Evolutionary conservation across 2,797 vertebrate genomes (phyloP), one percentile per base, ranked within the genome.

Genomic region (Podarcis lilfordi): DNA sequence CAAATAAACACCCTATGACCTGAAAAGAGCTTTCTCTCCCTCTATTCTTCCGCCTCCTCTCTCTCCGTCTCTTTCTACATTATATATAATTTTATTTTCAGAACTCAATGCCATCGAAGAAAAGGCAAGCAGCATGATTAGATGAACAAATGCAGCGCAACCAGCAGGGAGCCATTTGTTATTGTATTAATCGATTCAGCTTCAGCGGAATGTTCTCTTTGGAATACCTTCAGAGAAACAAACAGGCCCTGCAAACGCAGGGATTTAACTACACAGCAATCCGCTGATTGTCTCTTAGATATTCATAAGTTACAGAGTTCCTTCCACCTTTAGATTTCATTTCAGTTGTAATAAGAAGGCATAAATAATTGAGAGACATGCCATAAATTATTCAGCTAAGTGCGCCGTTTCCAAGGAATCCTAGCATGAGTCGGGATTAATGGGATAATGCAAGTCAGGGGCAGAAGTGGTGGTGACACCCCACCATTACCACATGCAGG

Each of bases 301-400:
- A 96, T 90, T 94, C 90, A 29, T 90, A 95, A 95, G 90, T 69
- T 88, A 89, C 74, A 92, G 80, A 93, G 93, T 45, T 87, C 69
- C 92, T 92, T 93, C 94, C 86, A 94, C 91, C 95, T 95, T 95
- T 93, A 95, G 93, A 84, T 94, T 96, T 95, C 92, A 95, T 94
- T 95, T 92, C 87, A 88, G 94, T 93, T 96, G 95, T 95, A 95
- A 96, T 97, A 97, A 96, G 93, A 94, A 95, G 86, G 83, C 92
- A 95, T 97, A 94, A 97, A 98, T 98, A 97, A 97, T 97, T 97
- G 94, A 98, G 96, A 92, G 77, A 78, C 87, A 69, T 72, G 74
- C 69, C 86, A 95, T 97, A 91, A 97, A 98, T 98, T 96, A 97
- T 98, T 97, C 95, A 98, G 93, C 88, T 77, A 93, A 95, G 94